Evolutionary conservation across 2,797 vertebrate species (phyloP), one percentile per base, ranked within the genome.

Genomic region (Tachyglossus aculeatus): DNA sequence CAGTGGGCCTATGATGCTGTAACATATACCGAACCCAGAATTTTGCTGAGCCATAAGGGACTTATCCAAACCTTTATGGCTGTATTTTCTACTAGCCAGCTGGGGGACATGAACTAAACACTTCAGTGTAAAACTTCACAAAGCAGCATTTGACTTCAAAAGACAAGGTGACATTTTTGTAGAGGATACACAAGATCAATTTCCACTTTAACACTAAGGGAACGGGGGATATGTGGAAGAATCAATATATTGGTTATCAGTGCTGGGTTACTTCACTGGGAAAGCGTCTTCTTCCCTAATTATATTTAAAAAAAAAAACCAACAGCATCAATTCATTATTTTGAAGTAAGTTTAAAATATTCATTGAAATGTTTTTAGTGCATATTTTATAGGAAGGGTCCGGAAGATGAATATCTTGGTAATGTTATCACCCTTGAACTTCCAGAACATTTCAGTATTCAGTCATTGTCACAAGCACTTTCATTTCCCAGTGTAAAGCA

Each of bases 381-480:
- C 43, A 34, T 24, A 16, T 47, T 7, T 19, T 61, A 53, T 0
- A 29, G 10, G 16, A 31, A 4, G 40, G 29, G 5, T 47, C 27
- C 27, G 24, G 29, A 71, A 55, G 19, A n/a, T n/a, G 2, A 7
- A 39, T 68, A 7, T 1, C 22, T 70, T 81, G 81, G 57, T 65
- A 39, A n/a, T 78, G 13, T 57, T 61, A 67, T 19, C 69, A 59
- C 22, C 57, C 24, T 25, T 44, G 68, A 69, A 68, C 64, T 55
- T 71, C 19, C 33, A 33, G 0, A 2, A n/a, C 33, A 12, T 64
- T 85, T 85, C 45, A 52, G 14, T 51, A 27, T 74, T 85, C 57
- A 72, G 58, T 82, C 69, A 75, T 67, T 78, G 78, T 61, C 78
- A 67, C 16, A 84, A 65, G n/a, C 1, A 71, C 10, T 71, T 85